Base-by-base conservation (phyloP, 2,888 invertebrate genomes). In the Andrena praecox region DNA sequence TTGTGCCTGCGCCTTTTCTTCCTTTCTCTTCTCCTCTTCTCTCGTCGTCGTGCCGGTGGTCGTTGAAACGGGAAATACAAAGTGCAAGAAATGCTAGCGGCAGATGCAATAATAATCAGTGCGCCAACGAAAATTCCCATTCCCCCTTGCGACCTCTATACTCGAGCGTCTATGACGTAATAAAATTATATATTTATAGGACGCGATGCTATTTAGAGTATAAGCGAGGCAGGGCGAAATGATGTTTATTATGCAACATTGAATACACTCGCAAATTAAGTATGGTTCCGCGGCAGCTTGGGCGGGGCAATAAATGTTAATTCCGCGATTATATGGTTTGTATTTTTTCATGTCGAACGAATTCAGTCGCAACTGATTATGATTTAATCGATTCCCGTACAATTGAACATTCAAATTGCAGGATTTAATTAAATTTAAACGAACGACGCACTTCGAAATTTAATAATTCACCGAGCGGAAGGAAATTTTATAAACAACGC, bases 141-240 rank as follows among this genome's bases (percentile, higher is more conserved):
- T 42, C 42, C 68, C 77, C 82, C 24, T 66, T 68, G 66, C 69
- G 77, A 73, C 77, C 77, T 81, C 69, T 77, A 69, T 68, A 68
- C 76, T 29, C 62, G 80, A 71, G 71, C 66, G 69, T 73, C 73
- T 75, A 68, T 82, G 84, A 82, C 84, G 84, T 82, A 84, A 84
- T 84, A 79, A 84, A 84, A 84, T 82, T 84, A 84, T 84, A 82
- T 82, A 84, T 84, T 84, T 84, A 84, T 78, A 79, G 76, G 82
- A 69, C 60, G 67, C 75, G 56, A 76, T 50, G 82, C 78, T 82
- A 82, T 84, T 84, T 76, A 72, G 78, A 84, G 82, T 79, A 73
- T 84, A 84, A 79, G 79, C 73, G 79, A 79, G 79, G 52, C 72
- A 76, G 75, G 72, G 52, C 66, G 64, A 74, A 82, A 70, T 75